Evolutionary conservation across 2,113 vertebrate species (phyloP).

Genomic region (Poeciliopsis occidentalis): DNA sequence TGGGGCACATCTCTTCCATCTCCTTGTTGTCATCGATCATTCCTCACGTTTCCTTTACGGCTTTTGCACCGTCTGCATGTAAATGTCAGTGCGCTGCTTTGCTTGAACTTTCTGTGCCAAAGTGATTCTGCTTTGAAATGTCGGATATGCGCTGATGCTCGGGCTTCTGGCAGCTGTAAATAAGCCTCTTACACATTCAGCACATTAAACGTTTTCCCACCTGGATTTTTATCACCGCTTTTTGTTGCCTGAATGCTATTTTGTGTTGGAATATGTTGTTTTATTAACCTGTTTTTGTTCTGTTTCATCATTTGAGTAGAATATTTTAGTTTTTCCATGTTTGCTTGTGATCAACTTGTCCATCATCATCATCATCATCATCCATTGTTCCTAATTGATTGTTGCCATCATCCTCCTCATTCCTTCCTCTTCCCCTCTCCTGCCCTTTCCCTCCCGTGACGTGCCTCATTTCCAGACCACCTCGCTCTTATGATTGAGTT

Average conservation of each 20-base stretch:
- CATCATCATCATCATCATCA: slow-evolving; percentile 46
- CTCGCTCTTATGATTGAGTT: slow-evolving; percentile 88
- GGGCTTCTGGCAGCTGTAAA: slow-evolving; percentile 6
- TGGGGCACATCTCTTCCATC: slow-evolving; percentile 42
- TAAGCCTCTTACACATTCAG: background rate
- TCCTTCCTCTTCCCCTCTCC: slow-evolving; percentile 21
- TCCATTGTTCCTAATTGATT: slow-evolving; percentile 57
- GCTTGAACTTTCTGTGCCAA: slow-evolving; percentile 20
- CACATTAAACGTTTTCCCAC: background rate
- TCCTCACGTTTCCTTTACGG: slow-evolving; percentile 4
- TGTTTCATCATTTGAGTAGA: background rate
- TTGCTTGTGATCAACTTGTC: slow-evolving; percentile 26
- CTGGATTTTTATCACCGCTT: background rate
- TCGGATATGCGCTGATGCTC: slow-evolving; percentile 16
- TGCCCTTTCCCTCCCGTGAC: slow-evolving; percentile 31
- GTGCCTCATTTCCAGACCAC: slow-evolving; percentile 81
- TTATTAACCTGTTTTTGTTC: background rate
- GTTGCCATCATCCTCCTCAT: slow-evolving; percentile 25
- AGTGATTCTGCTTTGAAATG: slow-evolving; percentile 32
- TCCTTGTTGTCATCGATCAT: slow-evolving; percentile 18
- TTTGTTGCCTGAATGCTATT: background rate
- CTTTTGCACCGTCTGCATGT: background rate
- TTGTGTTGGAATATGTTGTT: slow-evolving; percentile 1
- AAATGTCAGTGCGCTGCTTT: slow-evolving; percentile 7
- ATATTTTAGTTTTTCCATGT: slow-evolving; percentile 10